Percentiles rank a stretch among this genome's conserved stretches.
These are phyloP conservation scores for Eledona agricola DNA, from an alignment of 2,888 invertebrate genomes.

Conservation along the genomic window DNA sequence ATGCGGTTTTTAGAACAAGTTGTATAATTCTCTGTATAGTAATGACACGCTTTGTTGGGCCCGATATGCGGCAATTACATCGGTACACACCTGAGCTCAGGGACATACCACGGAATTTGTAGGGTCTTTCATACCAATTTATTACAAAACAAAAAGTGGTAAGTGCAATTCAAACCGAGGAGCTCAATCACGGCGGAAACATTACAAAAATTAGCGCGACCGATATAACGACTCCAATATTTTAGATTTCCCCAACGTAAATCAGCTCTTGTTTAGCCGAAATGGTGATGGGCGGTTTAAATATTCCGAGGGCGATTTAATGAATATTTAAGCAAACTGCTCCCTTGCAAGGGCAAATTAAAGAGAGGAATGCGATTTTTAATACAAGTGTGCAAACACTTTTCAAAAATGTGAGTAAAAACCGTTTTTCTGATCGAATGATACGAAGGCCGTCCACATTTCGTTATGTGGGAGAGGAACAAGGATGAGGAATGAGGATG, in stretches of 20 bases:
- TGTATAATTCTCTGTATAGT: constrained; percentile 19
- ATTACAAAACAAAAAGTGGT: constrained; percentile 1
- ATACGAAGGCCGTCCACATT: constrained; percentile 33
- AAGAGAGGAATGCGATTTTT: constrained; percentile 2
- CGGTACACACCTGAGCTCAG: constrained; percentile 20
- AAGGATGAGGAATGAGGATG: constrained; percentile 30
- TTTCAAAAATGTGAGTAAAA: constrained; percentile 4
- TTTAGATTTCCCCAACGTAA: constrained; percentile 25
- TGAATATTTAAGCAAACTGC: constrained; percentile 25
- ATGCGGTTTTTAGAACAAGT: constrained; percentile 10
- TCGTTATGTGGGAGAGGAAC: constrained; percentile 26
- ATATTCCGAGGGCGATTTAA: constrained; percentile 24
- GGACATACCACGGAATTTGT: constrained; percentile 9
- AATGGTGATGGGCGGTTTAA: constrained; percentile 28
- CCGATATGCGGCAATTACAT: constrained; percentile 17
- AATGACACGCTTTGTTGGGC: constrained; percentile 19
- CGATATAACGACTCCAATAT: constrained; percentile 20
- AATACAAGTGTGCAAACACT: constrained; percentile 7
- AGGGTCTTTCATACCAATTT: constrained; percentile 8
- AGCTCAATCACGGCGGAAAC: constrained; percentile 6
- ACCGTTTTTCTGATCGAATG: constrained; percentile 4
- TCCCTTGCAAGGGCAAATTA: constrained; percentile 16
- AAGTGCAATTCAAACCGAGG: constrained; percentile 6
- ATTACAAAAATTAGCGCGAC: constrained; percentile 16
- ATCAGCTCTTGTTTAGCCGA: constrained; percentile 24